phyloP scores from a whole-genome alignment of 2,888 invertebrate species.

The Dyspetes luteomarginatus region DNA sequence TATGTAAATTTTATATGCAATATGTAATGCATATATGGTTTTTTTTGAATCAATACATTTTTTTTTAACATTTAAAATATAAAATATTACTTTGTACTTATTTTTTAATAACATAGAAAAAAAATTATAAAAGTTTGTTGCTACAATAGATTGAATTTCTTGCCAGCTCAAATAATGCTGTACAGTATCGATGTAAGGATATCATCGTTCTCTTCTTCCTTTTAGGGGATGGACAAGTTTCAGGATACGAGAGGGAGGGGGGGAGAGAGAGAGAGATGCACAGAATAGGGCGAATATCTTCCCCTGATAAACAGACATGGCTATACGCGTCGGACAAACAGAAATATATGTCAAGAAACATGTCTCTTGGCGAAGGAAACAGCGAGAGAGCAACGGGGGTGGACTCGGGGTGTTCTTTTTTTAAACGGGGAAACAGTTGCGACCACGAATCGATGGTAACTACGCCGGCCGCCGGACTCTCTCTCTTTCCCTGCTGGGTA shows the following conservation, averaged over 20 bases:
- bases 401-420: conserved; percentile 80
- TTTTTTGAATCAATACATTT: not conserved
- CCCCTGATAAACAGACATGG: conserved; percentile 22
- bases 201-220: not conserved
- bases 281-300: conserved; percentile 57
- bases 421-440: conserved; percentile 83
- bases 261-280: conserved; percentile 52
- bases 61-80: not conserved
- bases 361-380: conserved; percentile 75
- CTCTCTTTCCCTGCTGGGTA: conserved; percentile 68
- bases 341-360: conserved; percentile 81
- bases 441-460: conserved; percentile 83
- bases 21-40: too few species aligned
- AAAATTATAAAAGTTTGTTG: not conserved
- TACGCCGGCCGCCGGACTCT: conserved; percentile 81
- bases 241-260: conserved; percentile 58
- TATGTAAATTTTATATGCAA: too few species aligned
- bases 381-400: conserved; percentile 51
- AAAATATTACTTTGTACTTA: not conserved
- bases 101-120: not conserved
- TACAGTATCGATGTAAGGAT: conserved; percentile 44
- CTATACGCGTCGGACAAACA: conserved; percentile 79
- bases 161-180: conserved; percentile 44
- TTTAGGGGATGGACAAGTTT: conserved; percentile 44
- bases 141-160: conserved; percentile 18